phyloP scores from a whole-genome alignment of 2,888 invertebrate species.

The Athripsodes cinereus region DNA sequence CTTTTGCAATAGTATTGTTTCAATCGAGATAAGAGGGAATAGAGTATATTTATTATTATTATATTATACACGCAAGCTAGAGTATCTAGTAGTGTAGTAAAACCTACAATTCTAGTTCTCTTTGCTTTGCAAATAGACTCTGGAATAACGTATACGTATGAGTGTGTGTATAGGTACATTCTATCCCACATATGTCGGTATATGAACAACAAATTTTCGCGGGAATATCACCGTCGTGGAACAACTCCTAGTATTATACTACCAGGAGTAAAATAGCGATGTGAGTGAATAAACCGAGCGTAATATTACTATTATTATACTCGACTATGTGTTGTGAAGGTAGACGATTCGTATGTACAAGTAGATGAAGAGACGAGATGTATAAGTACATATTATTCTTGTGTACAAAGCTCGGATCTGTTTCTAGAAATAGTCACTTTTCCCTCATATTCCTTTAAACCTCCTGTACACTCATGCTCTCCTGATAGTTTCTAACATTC shows the following conservation, averaged over 20 bases:
- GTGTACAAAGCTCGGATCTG: neutral
- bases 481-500: slow-evolving; percentile 52
- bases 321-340: neutral
- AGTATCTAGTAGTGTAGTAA: neutral
- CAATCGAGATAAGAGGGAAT: neutral
- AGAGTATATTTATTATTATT: no score
- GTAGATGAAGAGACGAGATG: slow-evolving; percentile 1
- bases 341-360: neutral
- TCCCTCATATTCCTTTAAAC: slow-evolving; percentile 29
- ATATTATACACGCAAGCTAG: neutral
- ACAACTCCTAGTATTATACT: neutral
- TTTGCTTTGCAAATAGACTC: no score
- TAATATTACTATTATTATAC: neutral
- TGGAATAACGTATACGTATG: no score
- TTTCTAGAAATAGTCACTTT: neutral
- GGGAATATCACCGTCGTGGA: slow-evolving; percentile 2
- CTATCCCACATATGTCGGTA: slow-evolving; percentile 11
- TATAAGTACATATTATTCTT: no score
- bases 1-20: no score
- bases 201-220: slow-evolving; percentile 13
- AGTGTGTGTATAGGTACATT: neutral
- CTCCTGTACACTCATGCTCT: slow-evolving; percentile 36
- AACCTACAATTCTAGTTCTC: no score
- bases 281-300: slow-evolving; percentile 1
- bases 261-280: slow-evolving; percentile 3